phyloP scores from a whole-genome alignment of 2,888 invertebrate genomes.

The Deilephila porcellus region DNA sequence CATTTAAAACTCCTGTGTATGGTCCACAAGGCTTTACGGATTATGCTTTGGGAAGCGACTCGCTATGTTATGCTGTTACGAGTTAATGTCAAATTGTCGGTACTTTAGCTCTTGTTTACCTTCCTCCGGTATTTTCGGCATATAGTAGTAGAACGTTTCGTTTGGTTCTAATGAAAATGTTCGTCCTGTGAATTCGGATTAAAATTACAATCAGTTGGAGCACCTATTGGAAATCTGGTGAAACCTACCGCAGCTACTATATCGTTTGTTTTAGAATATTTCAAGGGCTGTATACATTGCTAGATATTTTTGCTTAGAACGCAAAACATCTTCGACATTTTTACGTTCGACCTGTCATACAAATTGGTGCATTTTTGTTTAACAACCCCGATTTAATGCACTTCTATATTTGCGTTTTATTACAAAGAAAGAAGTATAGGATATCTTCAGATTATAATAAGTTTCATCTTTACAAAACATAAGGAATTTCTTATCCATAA shows the following conservation, averaged over 20 bases:
- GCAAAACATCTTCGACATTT: too few species aligned
- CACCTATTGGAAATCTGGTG: not conserved
- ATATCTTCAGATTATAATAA: too few species aligned
- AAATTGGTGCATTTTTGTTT: too few species aligned
- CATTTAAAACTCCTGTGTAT: slow-evolving; percentile 61
- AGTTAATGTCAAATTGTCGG: slow-evolving; percentile 73
- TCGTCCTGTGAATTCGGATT: slow-evolving; percentile 76
- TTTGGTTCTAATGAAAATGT: slow-evolving; percentile 80
- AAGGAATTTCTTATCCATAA: too few species aligned
- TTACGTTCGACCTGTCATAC: too few species aligned
- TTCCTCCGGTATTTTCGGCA: slow-evolving; percentile 79
- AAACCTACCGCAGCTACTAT: not conserved
- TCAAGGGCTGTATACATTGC: too few species aligned
- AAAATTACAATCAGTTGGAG: slow-evolving; percentile 27
- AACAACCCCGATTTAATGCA: too few species aligned
- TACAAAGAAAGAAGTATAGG: too few species aligned
- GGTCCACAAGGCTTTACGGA: slow-evolving; percentile 60
- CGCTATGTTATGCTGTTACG: slow-evolving; percentile 79
- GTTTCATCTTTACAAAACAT: too few species aligned
- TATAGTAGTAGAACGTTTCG: slow-evolving; percentile 79
- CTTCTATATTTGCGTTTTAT: too few species aligned
- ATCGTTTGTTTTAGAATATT: not conserved
- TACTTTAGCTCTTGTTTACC: slow-evolving; percentile 71
- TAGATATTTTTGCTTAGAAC: too few species aligned
- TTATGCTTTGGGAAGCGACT: slow-evolving; percentile 80